Conservation (phyloP, 2,797 vertebrate genomes). For the Neosilurus hyrtlii region DNA sequence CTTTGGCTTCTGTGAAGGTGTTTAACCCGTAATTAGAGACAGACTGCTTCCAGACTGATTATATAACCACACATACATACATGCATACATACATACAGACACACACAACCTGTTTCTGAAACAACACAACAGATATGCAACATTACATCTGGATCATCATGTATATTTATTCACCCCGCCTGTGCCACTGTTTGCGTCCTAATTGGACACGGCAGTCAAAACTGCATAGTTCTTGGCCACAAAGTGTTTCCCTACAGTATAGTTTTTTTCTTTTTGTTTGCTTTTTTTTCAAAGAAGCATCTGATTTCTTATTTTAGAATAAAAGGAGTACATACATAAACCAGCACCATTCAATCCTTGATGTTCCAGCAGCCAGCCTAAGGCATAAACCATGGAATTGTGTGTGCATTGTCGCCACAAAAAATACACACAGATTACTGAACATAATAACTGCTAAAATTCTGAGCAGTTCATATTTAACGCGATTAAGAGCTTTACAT, state of each 20-base stretch:
- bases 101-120: not conserved
- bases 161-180: not conserved
- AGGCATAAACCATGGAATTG: not conserved
- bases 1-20: slow-evolving; percentile 58
- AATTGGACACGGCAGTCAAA: not conserved
- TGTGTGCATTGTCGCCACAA: not conserved
- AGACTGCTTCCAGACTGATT: slow-evolving; percentile 50
- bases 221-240: not conserved
- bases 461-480: not conserved
- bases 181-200: not conserved
- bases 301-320: not conserved
- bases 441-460: not conserved
- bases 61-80: slow-evolving; percentile 47
- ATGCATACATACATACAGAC: slow-evolving; percentile 27
- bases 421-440: not conserved
- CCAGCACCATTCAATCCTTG: not conserved
- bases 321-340: not conserved
- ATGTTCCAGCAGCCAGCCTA: not conserved
- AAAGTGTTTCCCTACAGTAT: not conserved
- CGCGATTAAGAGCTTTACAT: not conserved
- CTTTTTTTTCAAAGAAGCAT: not conserved
- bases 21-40: slow-evolving; percentile 55
- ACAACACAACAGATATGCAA: slow-evolving; percentile 1
- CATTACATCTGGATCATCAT: slow-evolving; percentile 3
- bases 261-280: not conserved